A percentile compares a stretch with the other conserved stretches of the same genome.
These are phyloP conservation scores for Indicator indicator DNA, from an alignment of 2,113 vertebrate species.

Conservation along the genomic window DNA sequence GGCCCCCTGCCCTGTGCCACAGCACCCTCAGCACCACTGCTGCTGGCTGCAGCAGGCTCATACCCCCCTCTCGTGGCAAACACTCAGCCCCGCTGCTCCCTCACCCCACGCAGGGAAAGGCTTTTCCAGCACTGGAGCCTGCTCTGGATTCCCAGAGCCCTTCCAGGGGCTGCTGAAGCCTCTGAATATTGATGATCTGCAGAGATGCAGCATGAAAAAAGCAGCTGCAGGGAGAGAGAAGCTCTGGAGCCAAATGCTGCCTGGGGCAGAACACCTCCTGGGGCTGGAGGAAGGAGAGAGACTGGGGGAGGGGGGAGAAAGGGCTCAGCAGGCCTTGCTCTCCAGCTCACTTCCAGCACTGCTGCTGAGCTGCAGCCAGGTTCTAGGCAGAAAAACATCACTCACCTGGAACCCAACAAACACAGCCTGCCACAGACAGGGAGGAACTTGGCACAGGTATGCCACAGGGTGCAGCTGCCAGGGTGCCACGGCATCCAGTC, in stretches of 20 bases:
- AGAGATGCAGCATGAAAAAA: background rate
- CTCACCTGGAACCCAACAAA: background rate
- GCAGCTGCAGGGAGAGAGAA: background rate
- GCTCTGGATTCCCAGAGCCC: background rate
- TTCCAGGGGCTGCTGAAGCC: background rate
- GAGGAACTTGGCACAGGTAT: background rate
- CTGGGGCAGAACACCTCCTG: background rate
- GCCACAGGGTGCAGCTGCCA: background rate
- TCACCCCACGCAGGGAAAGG: background rate
- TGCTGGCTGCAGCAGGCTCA: background rate
- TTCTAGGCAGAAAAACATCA: background rate
- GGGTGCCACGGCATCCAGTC: accelerated
- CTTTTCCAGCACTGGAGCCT: background rate
- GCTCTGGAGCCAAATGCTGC: background rate
- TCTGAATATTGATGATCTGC: background rate
- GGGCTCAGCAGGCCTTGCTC: no score
- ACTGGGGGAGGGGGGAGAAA: background rate
- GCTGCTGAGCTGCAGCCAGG: background rate
- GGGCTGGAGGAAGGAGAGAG: background rate
- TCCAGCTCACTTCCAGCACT: background rate
- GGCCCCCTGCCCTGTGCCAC: background rate
- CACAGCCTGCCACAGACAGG: accelerated
- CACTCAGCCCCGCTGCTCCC: background rate
- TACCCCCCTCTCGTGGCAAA: conserved; percentile 45
- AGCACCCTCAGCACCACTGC: background rate